Evolutionary conservation across 2,888 invertebrate genomes (phyloP), one percentile per base, ranked within the genome.

Genomic region (Apodemia mormo): DNA sequence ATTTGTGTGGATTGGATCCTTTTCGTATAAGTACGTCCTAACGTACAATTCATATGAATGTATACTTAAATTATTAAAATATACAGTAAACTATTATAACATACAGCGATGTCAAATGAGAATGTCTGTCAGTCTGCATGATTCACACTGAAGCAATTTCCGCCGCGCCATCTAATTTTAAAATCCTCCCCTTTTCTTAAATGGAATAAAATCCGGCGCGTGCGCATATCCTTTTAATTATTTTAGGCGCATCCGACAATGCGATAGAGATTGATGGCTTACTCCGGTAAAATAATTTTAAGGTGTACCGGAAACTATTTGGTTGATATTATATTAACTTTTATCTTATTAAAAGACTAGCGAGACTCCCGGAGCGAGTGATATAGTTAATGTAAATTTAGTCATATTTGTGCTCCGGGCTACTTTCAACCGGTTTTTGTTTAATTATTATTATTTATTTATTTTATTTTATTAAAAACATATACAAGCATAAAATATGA

Each of bases 121-220:
- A 70, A 68, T 61, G 58, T 61, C 68, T 61, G 65, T 66, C 68
- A 68, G 66, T 66, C 72, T 71, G 76, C 75, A 76, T 92, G 92
- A 92, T 85, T 92, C 92, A 92, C 79, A 78, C 82, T 73, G 78
- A 66, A 82, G 83, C 87, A 83, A 90, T 92, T 92, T 92, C 92
- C 92, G 89, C 81, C 84, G 82, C 83, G 77, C 79, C 81, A 85
- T 91, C 92, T 92, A 92, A 87, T 84, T 89, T 87, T 91, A 90
- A 87, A 88, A 85, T 81, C 83, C 83, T 87, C 92, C 92, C 90
- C 78, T 88, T 78, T 77, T 77, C 77, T 71, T 76, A 80, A 79
- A 91, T 86, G 92, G 90, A 87, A 90, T 89, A 90, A 91, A 92
- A 89, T 89, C 86, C 84, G 82, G 82, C 85, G 82, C 82, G 86